Evolutionary conservation across 2,113 vertebrate genomes (phyloP), one percentile per base, ranked within the genome.

Genomic region (Daboia siamensis): DNA sequence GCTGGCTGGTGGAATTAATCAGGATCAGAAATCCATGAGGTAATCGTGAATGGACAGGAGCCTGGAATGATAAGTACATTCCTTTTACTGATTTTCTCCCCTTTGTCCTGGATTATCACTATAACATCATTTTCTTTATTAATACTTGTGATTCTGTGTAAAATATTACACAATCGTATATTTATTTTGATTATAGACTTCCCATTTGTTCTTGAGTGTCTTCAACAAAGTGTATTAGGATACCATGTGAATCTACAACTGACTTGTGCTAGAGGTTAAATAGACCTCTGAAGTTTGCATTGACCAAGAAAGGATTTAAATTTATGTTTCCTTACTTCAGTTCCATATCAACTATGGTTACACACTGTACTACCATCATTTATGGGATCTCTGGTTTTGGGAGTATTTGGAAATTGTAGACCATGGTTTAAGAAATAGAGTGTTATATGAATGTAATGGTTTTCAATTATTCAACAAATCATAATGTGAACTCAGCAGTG

Each of bases 11-110:
- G 96, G 97, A 96, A 95, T 95, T 98, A 93, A 95, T 98, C 94
- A 95, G 98, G 92, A 96, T 98, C 64, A 96, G 98, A 96, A 99
- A 99, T 94, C 99, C 98, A 0, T 99, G 99, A 98, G 99, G 98
- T 55, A 74, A 98, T 94, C 97, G 98, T 97, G 98, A 99, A 95
- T 99, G 99, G 98, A 98, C 95, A 0, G 99, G 99, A 93, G 96
- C 98, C 85, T 99, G 99, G 99, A 98, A 98, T 89, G 98, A 99
- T 92, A 94, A 96, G 98, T 99, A 97, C 89, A 97, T 95, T 90
- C 90, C 94, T 88, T 90, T 48, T 85, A 21, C 39, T 15, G n/a
- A 87, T 7, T 44, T 61, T 96, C 87, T 91, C 51, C 91, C 56
- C 90, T 88, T 91, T 39, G 21, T 10, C 51, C 1, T n/a, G 29